phyloP scores from a whole-genome alignment of 1,140 invertebrate species.

The Halesus radiatus region DNA sequence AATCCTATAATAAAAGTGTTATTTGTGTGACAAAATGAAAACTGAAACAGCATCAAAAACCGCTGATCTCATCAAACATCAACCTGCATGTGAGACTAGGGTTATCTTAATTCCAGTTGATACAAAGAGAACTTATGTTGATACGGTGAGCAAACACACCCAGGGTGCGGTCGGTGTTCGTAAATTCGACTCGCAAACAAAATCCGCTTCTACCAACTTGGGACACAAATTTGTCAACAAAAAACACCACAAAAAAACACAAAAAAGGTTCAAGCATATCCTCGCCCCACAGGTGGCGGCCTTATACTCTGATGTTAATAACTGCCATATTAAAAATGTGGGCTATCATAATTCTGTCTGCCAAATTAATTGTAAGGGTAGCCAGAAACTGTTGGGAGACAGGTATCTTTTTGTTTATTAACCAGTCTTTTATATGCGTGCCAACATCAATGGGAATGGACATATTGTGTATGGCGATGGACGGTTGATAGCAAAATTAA shows the following conservation, averaged over 20 bases:
- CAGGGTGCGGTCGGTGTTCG: neutral
- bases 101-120: constrained; percentile 29
- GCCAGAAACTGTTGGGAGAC: constrained; percentile 11
- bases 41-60: too few relatives aligned
- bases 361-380: constrained; percentile 32
- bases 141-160: constrained; percentile 21
- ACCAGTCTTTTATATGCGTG: neutral
- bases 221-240: constrained; percentile 38
- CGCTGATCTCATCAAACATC: neutral
- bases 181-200: constrained; percentile 35
- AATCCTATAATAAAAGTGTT: too few relatives aligned
- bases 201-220: constrained; percentile 20
- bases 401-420: constrained; percentile 14
- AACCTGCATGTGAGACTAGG: neutral
- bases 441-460: too few relatives aligned
- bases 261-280: neutral
- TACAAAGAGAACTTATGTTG: neutral
- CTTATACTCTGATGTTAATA: neutral
- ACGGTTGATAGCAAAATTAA: too few relatives aligned
- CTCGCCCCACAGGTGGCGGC: constrained; percentile 19
- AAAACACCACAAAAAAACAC: constrained; percentile 25
- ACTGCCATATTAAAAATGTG: neutral
- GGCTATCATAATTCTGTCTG: neutral
- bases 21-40: too few relatives aligned
- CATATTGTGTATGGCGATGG: too few relatives aligned